Conservation (phyloP, 2,888 invertebrate species). For the Tachina fera region DNA sequence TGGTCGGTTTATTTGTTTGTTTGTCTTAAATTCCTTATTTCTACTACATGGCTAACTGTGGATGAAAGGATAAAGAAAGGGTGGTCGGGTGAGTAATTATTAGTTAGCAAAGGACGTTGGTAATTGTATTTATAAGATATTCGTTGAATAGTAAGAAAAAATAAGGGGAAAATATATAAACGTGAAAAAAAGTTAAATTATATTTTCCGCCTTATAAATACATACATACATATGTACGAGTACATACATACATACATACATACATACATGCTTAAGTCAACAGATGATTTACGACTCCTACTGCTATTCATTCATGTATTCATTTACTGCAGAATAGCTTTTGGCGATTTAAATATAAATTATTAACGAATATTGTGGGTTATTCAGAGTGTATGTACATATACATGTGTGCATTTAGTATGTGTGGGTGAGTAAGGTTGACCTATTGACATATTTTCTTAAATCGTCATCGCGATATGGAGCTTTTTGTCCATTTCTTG, state of each 20-base stretch:
- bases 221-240: too few species aligned
- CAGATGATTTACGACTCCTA: slow-evolving; percentile 4
- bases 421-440: slow-evolving; percentile 12
- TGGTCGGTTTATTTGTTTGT: slow-evolving; percentile 25
- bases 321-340: slow-evolving; percentile 38
- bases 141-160: background rate
- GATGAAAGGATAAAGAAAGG: slow-evolving; percentile 35
- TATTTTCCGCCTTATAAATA: background rate
- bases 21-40: slow-evolving; percentile 20
- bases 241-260: slow-evolving; percentile 3
- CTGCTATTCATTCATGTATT: slow-evolving; percentile 10
- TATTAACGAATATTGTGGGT: slow-evolving; percentile 5
- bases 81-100: slow-evolving; percentile 47
- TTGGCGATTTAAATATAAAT: slow-evolving; percentile 35
- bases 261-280: background rate
- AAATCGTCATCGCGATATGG: slow-evolving; percentile 5
- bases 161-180: background rate
- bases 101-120: slow-evolving; percentile 45
- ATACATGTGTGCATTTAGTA: too few species aligned
- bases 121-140: slow-evolving; percentile 43
- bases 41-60: slow-evolving; percentile 9
- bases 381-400: background rate
- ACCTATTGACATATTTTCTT: slow-evolving; percentile 51
- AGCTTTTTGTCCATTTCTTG: background rate
- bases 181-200: slow-evolving; percentile 2